Conservation (phyloP, 2,797 vertebrate genomes). For the Ptychadena robeensis region DNA sequence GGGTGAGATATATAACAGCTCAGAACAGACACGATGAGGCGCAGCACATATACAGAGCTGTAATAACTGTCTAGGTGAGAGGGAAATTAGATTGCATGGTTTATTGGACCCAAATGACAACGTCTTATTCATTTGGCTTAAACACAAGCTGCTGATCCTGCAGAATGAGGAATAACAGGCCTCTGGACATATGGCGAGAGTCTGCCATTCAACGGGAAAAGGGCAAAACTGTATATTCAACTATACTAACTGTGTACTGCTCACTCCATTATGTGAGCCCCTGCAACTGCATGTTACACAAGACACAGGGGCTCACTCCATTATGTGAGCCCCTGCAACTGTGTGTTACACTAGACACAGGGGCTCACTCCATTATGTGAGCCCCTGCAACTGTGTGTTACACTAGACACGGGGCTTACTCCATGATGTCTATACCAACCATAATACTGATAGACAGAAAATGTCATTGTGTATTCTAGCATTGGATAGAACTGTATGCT, state of each 20-base stretch:
- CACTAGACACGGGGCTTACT: not conserved
- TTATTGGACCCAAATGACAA: conserved; percentile 39
- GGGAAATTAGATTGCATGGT: conserved; percentile 18
- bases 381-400: not conserved
- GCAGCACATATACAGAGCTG: conserved; percentile 15
- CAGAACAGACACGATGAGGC: not conserved
- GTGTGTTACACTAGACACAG: not conserved
- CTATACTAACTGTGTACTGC: not conserved
- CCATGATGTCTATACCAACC: too few relatives aligned
- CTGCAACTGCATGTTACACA: not conserved
- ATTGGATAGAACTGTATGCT: too few relatives aligned
- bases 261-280: not conserved
- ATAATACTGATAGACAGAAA: too few relatives aligned
- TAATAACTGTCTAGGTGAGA: conserved; percentile 25
- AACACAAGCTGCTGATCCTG: conserved; percentile 25
- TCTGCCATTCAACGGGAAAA: not conserved
- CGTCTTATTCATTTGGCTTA: conserved; percentile 17
- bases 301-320: not conserved
- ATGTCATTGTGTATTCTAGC: too few relatives aligned
- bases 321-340: not conserved
- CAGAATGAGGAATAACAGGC: conserved; percentile 13
- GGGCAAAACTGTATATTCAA: not conserved
- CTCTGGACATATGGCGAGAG: conserved; percentile 9
- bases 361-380: not conserved
- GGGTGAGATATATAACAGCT: not conserved